Evolutionary conservation across 53 echinoderm and acorn worm species (phyloP).

Genomic region (Crossaster papposus): DNA sequence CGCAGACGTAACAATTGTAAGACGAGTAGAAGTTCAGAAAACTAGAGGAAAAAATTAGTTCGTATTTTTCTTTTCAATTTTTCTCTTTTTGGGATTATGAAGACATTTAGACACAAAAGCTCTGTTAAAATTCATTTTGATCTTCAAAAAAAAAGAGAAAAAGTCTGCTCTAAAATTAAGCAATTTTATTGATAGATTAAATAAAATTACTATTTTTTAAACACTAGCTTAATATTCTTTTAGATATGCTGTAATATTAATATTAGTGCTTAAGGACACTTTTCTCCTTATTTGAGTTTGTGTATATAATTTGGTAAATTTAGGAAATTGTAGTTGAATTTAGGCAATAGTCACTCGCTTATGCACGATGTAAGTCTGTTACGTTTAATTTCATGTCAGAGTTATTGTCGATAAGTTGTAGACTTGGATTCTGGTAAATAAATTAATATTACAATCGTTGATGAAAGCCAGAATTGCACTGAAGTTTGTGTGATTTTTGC

Average conservation of each 20-base stretch:
- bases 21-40: background rate
- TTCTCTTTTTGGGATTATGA: background rate
- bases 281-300: background rate
- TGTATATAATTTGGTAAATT: slow-evolving; percentile 14
- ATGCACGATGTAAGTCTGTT: background rate
- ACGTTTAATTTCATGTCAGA: too few species aligned
- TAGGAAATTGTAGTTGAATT: background rate
- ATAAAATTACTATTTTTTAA: background rate
- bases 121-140: background rate
- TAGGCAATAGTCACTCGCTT: background rate
- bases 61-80: background rate
- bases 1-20: too few species aligned
- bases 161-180: background rate
- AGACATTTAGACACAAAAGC: background rate
- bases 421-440: too few species aligned
- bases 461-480: background rate
- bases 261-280: background rate
- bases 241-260: background rate
- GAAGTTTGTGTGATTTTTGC: background rate
- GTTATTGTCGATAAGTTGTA: too few species aligned
- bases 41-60: background rate
- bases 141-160: background rate
- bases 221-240: background rate
- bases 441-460: background rate
- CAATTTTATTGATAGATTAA: background rate